Base-by-base conservation (phyloP, 2,888 invertebrate genomes). In the Leptura quadrifasciata region DNA sequence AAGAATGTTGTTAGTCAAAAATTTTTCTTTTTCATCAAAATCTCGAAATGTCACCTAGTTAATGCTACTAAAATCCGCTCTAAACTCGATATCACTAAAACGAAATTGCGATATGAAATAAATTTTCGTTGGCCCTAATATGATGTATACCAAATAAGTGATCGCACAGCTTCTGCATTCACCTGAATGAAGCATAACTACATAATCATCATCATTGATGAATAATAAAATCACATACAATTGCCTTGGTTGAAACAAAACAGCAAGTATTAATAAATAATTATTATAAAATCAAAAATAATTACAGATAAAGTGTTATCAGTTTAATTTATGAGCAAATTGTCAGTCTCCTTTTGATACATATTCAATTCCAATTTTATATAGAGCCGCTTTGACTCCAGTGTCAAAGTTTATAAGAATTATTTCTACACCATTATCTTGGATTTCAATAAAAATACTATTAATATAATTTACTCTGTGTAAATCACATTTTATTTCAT, bases 361-460 rank as follows among this genome's bases (percentile, higher is more conserved):
- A 47, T 47, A 31, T 18, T 17, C 21, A 58, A 69, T 18, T 69
- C 35, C 69, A 58, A 69, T 69, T 69, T 39, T 20, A 69, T n/a
- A 58, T 39, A 69, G 58, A 39, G 69, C 58, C 58, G 69, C 58
- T 57, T 58, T 39, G 21, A 58, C 57, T 15, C 4, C 10, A 2
- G 35, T 58, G 58, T 69, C 58, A 58, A 21, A 69, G 69, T 60
- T 69, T 58, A 69, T 58, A 58, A 69, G 60, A 69, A 69, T 58
- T 47, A 64, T 64, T 47, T 47, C 10, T 35, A 18, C 63, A 18
- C 21, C 20, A 35, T 47, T 63, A 64, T 64, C 63, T 6, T 8
- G 15, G 10, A 10, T 6, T 18, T 39, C 20, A 17, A 64, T 18
- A 39, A 63, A 64, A 47, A 39, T 31, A 31, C 17, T n/a, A 61